A percentile compares a stretch with the other conserved stretches of the same genome.
These are phyloP conservation scores for Dicranocentrus wangi DNA, from an alignment of 2,888 invertebrate species.

Conservation along the genomic window DNA sequence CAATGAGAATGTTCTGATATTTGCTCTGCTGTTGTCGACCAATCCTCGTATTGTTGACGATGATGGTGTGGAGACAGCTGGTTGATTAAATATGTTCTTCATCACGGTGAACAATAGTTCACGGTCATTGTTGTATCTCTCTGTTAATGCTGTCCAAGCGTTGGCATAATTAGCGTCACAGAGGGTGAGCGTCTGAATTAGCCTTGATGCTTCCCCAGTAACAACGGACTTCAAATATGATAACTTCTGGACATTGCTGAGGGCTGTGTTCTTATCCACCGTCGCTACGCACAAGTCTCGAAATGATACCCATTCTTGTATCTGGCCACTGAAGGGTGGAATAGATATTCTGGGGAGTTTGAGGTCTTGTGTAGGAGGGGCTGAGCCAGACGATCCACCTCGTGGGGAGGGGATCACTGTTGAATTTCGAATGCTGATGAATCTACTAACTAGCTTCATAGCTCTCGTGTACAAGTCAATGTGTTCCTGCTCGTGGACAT, in stretches of 20 bases:
- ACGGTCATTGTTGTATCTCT: slow-evolving; percentile 55
- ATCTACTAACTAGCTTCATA: background rate
- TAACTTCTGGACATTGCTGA: slow-evolving; percentile 47
- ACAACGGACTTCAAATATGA: slow-evolving; percentile 50
- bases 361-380: background rate
- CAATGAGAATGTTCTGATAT: slow-evolving; percentile 34
- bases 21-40: slow-evolving; percentile 45
- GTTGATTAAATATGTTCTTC: slow-evolving; percentile 23
- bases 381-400: background rate
- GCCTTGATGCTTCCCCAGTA: slow-evolving; percentile 57
- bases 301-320: slow-evolving; percentile 44
- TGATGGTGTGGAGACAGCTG: background rate
- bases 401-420: background rate
- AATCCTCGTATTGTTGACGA: slow-evolving; percentile 33
- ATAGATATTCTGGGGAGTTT: background rate
- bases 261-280: slow-evolving; percentile 25
- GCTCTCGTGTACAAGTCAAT: background rate
- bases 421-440: background rate
- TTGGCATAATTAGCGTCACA: slow-evolving; percentile 57
- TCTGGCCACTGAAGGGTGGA: background rate
- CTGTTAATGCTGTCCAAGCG: slow-evolving; percentile 47
- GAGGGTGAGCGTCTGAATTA: slow-evolving; percentile 23
- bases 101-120: slow-evolving; percentile 49
- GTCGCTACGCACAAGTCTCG: slow-evolving; percentile 53
- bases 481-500: background rate